A percentile compares a stretch with the other conserved stretches of the same genome.
These are phyloP conservation scores for Dryas iulia DNA, from an alignment of 1,140 invertebrate species.

Conservation along the genomic window DNA sequence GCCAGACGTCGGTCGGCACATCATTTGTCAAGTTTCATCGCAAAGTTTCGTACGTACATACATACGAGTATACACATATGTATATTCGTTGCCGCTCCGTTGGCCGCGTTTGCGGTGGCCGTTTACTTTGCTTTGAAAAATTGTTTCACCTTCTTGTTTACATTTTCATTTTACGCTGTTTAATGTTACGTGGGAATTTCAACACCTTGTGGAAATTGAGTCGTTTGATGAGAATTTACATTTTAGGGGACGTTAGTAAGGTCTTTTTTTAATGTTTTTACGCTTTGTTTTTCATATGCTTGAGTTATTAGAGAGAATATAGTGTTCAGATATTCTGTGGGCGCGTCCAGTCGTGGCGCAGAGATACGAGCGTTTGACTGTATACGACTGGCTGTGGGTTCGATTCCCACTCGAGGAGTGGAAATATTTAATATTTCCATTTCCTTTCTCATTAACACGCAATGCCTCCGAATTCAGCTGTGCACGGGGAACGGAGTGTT, in stretches of 20 bases:
- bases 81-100: slow-evolving; percentile 23
- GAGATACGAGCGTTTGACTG: neutral
- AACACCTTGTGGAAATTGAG: neutral
- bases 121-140: slow-evolving; percentile 34
- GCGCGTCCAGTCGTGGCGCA: too few species aligned
- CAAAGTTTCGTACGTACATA: slow-evolving; percentile 27
- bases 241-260: neutral
- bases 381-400: neutral
- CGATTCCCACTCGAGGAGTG: neutral
- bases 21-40: slow-evolving; percentile 31
- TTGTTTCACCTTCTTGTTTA: slow-evolving; percentile 26
- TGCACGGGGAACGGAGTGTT: too few species aligned
- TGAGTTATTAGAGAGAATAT: too few species aligned
- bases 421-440: too few species aligned
- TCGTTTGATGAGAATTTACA: neutral
- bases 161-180: slow-evolving; percentile 18
- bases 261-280: neutral
- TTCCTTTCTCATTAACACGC: too few species aligned
- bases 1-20: slow-evolving; percentile 19
- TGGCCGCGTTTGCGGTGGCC: slow-evolving; percentile 22
- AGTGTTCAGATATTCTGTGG: too few species aligned
- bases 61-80: too few species aligned
- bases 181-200: neutral
- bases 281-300: too few species aligned
- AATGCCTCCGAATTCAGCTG: too few species aligned